Conservation (phyloP, 2,797 vertebrate genomes). For the Falco novaeseelandiae region DNA sequence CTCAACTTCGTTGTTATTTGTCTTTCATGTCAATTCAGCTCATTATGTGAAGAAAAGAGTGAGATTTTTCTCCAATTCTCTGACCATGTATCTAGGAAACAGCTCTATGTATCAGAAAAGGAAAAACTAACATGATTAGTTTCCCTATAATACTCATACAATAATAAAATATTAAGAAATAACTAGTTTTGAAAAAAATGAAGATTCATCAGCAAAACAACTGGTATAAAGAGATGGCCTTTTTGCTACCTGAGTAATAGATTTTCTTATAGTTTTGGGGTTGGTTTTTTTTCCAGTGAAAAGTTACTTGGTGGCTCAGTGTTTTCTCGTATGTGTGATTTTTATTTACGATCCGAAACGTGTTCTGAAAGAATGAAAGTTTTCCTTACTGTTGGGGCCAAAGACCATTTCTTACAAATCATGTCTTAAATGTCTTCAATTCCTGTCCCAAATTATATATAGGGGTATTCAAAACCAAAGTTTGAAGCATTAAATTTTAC, state of each 20-base stretch:
- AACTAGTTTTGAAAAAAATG: background rate
- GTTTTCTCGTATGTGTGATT: background rate
- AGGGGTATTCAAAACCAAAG: background rate
- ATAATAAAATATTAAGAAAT: background rate
- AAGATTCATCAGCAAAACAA: background rate
- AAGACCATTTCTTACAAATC: background rate
- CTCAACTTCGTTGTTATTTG: background rate
- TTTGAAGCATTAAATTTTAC: background rate
- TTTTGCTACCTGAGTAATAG: background rate
- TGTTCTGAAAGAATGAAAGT: background rate
- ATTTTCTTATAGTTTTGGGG: background rate
- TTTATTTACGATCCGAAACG: background rate
- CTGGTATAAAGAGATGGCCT: background rate
- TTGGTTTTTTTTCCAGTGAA: background rate
- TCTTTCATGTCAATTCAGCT: background rate
- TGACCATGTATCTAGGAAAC: background rate
- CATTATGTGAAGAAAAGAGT: background rate
- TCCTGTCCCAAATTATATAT: background rate
- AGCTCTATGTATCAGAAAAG: background rate
- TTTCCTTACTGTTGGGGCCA: background rate
- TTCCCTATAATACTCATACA: background rate
- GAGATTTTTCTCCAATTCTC: background rate
- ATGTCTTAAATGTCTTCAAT: background rate
- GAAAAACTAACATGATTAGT: accelerated
- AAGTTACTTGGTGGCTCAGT: background rate